Conservation (phyloP, 2,113 vertebrate species). For the Oplegnathus fasciatus region DNA sequence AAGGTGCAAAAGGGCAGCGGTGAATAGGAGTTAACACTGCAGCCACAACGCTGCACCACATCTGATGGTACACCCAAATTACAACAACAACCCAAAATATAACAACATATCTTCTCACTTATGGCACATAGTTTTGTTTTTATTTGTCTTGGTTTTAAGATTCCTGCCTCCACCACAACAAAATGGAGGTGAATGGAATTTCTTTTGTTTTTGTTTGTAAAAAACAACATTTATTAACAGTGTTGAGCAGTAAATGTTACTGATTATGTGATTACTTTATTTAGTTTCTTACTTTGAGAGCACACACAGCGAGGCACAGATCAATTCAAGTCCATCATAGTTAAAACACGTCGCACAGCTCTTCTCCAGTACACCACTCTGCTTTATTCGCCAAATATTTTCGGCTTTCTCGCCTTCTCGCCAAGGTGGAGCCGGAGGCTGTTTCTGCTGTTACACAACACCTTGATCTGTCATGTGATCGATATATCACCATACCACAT, state of each 20-base stretch:
- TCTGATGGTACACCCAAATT: background rate
- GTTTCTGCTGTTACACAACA: too few species aligned
- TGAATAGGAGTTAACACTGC: constrained; percentile 44
- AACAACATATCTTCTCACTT: background rate
- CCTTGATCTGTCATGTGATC: too few species aligned
- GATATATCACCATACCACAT: too few species aligned
- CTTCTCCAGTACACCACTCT: too few species aligned
- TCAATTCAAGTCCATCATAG: too few species aligned
- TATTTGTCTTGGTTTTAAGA: background rate
- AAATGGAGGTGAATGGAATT: background rate
- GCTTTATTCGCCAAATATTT: too few species aligned
- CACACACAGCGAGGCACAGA: too few species aligned
- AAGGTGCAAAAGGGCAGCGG: constrained; percentile 78
- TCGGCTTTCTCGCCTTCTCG: too few species aligned
- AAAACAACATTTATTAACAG: too few species aligned
- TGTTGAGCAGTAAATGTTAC: background rate
- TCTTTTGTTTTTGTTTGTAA: background rate
- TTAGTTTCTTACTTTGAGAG: background rate
- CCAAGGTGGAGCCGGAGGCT: too few species aligned
- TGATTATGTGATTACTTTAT: background rate
- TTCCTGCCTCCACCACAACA: background rate
- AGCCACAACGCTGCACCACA: constrained; percentile 7
- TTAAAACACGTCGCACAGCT: too few species aligned
- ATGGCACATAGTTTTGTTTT: background rate
- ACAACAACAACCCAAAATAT: constrained; percentile 1